phyloP scores from a whole-genome alignment of 2,113 vertebrate species.

The Oreocharis arfaki region DNA sequence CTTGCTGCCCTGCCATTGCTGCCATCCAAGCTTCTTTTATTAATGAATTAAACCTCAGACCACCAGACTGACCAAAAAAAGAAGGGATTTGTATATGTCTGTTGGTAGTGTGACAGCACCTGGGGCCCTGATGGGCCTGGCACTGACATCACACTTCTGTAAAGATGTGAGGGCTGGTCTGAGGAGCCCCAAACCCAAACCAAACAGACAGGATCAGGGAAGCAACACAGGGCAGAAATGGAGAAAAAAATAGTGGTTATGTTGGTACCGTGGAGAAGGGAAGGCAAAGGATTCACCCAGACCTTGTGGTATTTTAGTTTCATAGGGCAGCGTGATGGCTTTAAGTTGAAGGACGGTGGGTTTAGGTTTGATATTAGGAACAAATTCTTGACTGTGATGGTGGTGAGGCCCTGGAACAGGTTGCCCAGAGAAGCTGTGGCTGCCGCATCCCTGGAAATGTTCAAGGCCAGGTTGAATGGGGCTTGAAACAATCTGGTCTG shows the following conservation, averaged over 20 bases:
- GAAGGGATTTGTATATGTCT: neutral
- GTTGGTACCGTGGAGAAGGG: neutral
- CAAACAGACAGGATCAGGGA: neutral
- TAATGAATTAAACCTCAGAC: conserved; percentile 8
- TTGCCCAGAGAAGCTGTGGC: neutral
- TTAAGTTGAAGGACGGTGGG: neutral
- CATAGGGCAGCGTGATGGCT: neutral
- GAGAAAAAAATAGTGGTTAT: neutral
- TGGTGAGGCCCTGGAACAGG: neutral
- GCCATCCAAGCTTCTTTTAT: neutral
- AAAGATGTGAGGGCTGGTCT: neutral
- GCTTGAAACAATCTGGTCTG: neutral
- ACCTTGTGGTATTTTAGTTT: neutral
- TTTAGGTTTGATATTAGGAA: neutral
- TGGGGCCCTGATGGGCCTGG: neutral
- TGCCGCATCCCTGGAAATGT: neutral
- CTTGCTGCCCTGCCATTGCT: conserved; percentile 9
- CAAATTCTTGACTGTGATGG: neutral
- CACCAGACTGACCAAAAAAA: neutral
- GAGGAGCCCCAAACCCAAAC: neutral
- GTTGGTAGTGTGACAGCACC: neutral
- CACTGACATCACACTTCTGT: neutral
- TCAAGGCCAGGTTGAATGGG: neutral
- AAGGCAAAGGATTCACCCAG: neutral
- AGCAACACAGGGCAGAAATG: neutral